Evolutionary conservation across 2,797 vertebrate genomes (phyloP), one percentile per base, ranked within the genome.

Genomic region (Eulemur albifrons): DNA sequence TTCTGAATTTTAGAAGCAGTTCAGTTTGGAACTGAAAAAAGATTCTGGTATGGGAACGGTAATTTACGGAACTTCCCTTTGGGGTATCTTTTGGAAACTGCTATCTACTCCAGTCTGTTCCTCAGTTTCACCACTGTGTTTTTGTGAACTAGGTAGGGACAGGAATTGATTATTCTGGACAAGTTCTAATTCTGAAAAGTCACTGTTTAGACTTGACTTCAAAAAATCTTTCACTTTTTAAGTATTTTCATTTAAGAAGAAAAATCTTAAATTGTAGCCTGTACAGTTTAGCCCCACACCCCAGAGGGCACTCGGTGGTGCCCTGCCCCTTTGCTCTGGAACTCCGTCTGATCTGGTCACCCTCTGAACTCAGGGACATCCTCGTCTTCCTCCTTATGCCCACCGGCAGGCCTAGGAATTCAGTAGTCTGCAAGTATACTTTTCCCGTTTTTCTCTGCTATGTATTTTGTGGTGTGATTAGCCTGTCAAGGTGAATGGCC

Each of bases 401-500:
- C 30, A 25, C 35, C 65, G 30, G 77, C 40, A 1, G 25, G 11
- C 17, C 20, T 3, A 54, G 14, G 61, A 12, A 27, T 35, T n/a
- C 7, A 4, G 23, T 9, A 3, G 7, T 23, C 18, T 35, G 7
- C 38, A 14, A 18, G 69, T 30, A 11, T 4, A 25, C 43, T 27
- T 21, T 11, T 18, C 52, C 18, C 23, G 40, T 52, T 61, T 90
- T 67, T 76, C 23, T 89, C 18, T 0, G 0, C 92, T 70, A n/a
- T 97, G 67, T 93, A 94, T 97, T 93, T n/a, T 2, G 96, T 96
- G 97, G 79, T 93, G n/a, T 45, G 93, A 90, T 92, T 57, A 77
- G 0, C 81, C 85, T 93, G 30, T 96, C 57, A 91, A 93, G 98
- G 97, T 98, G 93, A 97, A 97, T 97, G 98, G 65, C 98, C 97